Base-by-base conservation (phyloP, 2,797 vertebrate species). In the Decapterus maruadsi region DNA sequence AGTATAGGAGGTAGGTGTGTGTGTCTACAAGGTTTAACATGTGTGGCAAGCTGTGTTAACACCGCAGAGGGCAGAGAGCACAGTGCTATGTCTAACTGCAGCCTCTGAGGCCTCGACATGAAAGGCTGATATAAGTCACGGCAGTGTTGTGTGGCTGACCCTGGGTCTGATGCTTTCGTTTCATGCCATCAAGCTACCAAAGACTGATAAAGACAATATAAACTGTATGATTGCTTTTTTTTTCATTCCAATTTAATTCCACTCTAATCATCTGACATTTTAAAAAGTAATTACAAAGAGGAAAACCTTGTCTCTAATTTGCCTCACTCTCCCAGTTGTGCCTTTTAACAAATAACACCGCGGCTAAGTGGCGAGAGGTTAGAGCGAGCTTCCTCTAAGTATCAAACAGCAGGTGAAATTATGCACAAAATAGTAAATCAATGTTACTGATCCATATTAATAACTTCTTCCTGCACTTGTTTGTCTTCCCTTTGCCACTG, bases 181-280 rank as follows among this genome's bases (percentile, higher is more conserved):
- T 51, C 59, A 45, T 17, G 26, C 31, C 34, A 31, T 29, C 16
- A 16, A 17, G n/a, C n/a, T 13, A 60, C 16, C 20, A 42, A 50
- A 45, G 1, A 51, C 5, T 2, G 29, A 66, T 43, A 5, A 66
- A 26, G 36, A 26, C 26, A 20, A 31, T 40, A 19, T 34, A 13
- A 53, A 2, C 43, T n/a, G 57, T 34, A 34, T n/a, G 59, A 11
- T 48, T 17, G 9, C 17, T 13, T 74, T 36, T 13, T 74, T 36
- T 56, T 59, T 7, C 36, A 40, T 17, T 54, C 14, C 0, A 48
- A 20, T 66, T n/a, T n/a, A 1, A 64, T 71, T 82, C 13, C 3
- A n/a, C 62, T 72, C 50, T 50, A 57, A 84, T 62, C 2, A 54
- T 40, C 14, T 81, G 79, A 80, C 77, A 81, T 87, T 86, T 85